Base-by-base conservation (phyloP, 2,888 invertebrate species). In the Drosophila longiperda region DNA sequence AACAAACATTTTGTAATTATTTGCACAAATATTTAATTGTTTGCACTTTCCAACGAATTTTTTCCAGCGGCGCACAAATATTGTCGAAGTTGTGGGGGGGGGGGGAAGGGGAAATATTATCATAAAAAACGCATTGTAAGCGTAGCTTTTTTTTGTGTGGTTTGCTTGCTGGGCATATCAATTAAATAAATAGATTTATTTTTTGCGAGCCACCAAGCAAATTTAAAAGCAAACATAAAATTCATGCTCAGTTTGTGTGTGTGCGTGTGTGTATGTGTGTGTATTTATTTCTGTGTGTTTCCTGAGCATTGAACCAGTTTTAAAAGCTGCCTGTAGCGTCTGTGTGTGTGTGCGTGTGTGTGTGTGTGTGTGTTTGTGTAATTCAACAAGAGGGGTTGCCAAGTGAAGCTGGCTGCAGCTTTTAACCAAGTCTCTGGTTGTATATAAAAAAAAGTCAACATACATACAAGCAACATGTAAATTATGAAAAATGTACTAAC, bases 401-500 rank as follows among this genome's bases (percentile, higher is more conserved):
- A n/a, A 49, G 26, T 54, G 52, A 66, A 55, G 63, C 66, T 42
- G 68, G 61, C 73, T 89, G 79, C 82, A 82, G 87, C 89, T 89
- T 84, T 85, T 80, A 89, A 87, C 63, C 85, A 73, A 84, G 85
- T 87, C 89, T 87, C 82, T 84, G 75, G 75, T 68, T 74, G 89
- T 84, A 82, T 75, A 77, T 87, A 84, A 81, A 81, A 83, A 87
- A 87, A 84, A 89, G 89, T 87, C 89, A 85, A 85, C 84, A 85
- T 75, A 77, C 89, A 80, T 75, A 89, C 84, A 76, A 79, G 82
- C 86, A 83, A 80, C 87, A 78, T 85, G 89, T 85, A 84, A 89
- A 87, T 85, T 85, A 85, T 89, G 85, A 87, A 84, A 89, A 85
- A 89, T 89, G 87, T 82, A 89, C 87, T 76, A 89, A 89, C 89